These are phyloP conservation scores for Sphecodes monilicornis DNA, from an alignment of 2,888 invertebrate species.

Conservation along the genomic window DNA sequence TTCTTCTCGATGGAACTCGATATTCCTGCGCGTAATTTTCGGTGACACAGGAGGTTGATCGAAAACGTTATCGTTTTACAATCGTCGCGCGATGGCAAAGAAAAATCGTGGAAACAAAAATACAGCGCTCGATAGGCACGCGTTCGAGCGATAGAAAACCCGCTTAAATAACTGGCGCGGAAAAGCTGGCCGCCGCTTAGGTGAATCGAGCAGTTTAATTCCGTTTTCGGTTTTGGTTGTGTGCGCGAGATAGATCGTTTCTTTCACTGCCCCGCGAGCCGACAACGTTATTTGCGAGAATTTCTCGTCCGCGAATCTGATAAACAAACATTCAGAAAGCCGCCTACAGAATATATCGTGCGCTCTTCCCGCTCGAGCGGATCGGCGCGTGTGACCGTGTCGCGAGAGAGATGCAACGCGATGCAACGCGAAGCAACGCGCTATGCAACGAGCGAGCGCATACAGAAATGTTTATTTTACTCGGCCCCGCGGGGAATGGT, in stretches of 20 bases:
- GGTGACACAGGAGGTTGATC: not conserved
- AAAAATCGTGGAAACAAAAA: not conserved
- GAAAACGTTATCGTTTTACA: conserved; percentile 5
- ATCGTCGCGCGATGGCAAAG: not conserved
- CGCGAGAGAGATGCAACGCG: not conserved
- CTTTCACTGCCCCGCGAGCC: not conserved
- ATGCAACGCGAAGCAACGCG: not conserved
- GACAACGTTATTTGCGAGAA: not conserved
- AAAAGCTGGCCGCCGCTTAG: not conserved
- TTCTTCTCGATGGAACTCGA: not conserved
- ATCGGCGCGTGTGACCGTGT: not conserved
- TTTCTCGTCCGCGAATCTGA: not conserved
- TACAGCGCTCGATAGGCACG: not conserved
- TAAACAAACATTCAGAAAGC: not conserved
- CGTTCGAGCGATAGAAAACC: not conserved
- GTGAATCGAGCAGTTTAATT: not conserved
- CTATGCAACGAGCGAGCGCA: not conserved
- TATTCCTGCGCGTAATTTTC: not conserved
- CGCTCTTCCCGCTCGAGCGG: not conserved
- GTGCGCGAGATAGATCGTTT: not conserved
- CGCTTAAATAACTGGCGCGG: not conserved
- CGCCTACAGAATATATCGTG: not conserved
- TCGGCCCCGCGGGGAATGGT: not conserved
- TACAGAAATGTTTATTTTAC: conserved; percentile 1
- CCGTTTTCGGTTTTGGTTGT: not conserved